phyloP scores from a whole-genome alignment of 2,797 vertebrate genomes.

The Bradypodion ventrale region DNA sequence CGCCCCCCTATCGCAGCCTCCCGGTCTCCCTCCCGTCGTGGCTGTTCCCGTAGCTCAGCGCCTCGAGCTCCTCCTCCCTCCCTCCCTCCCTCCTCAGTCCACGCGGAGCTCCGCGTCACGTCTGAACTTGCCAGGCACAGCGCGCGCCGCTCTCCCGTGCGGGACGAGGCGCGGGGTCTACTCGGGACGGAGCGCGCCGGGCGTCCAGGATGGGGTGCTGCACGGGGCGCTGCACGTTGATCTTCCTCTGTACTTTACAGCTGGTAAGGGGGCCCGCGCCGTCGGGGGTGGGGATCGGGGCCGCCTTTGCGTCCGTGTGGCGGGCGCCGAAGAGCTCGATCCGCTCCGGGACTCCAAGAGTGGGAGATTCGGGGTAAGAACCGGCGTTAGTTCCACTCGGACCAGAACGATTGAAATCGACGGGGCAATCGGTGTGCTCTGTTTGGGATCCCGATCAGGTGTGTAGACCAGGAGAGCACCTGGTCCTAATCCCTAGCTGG shows the following conservation, averaged over 20 bases:
- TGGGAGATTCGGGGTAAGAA: too few species aligned
- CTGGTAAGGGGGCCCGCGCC: constrained; percentile 80
- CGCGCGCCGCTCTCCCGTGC: neutral
- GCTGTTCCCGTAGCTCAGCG: constrained; percentile 44
- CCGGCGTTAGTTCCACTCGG: too few species aligned
- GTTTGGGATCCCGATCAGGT: neutral
- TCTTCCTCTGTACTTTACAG: constrained; percentile 88
- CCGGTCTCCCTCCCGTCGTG: neutral
- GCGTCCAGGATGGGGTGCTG: constrained; percentile 85
- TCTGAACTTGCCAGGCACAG: too few species aligned
- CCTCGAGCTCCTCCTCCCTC: neutral
- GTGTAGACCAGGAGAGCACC: too few species aligned
- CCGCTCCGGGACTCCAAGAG: neutral
- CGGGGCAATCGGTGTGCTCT: neutral
- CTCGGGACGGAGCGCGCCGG: neutral
- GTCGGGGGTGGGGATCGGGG: too few species aligned
- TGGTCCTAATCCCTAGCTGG: too few species aligned
- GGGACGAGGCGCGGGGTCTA: neutral
- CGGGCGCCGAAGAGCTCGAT: neutral
- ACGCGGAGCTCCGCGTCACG: neutral
- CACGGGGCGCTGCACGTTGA: constrained; percentile 86
- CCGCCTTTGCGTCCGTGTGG: too few species aligned
- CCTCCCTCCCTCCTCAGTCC: neutral
- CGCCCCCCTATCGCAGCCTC: too few species aligned
- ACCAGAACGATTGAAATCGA: neutral